Percentiles rank a stretch among this genome's conserved stretches.
These are phyloP conservation scores for Volucella inflata DNA, from an alignment of 2,888 invertebrate species.

Conservation along the genomic window DNA sequence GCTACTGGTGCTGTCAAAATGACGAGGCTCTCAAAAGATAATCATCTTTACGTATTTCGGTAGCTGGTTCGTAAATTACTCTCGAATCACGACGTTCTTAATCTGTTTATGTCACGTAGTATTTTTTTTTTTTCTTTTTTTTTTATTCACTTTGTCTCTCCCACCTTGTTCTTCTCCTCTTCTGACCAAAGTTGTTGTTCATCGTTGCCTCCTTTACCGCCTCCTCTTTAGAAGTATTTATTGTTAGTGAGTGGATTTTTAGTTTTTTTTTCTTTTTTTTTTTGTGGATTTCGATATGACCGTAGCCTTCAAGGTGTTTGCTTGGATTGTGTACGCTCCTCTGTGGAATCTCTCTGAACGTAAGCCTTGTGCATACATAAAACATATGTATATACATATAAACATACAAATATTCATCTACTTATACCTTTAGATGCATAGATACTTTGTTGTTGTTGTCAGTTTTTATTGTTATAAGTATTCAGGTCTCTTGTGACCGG, in stretches of 20 bases:
- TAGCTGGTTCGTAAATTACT: conserved; percentile 84
- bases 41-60: conserved; percentile 82
- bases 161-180: conserved; percentile 40
- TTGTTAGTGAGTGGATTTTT: conserved; percentile 39
- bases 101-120: conserved; percentile 80
- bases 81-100: conserved; percentile 79
- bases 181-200: conserved; percentile 32
- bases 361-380: conserved; percentile 32
- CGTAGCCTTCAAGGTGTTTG: conserved; percentile 67
- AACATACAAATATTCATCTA: not conserved
- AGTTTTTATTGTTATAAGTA: conserved; percentile 57
- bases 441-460: conserved; percentile 44
- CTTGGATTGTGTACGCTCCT: conserved; percentile 54
- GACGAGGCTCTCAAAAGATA: conserved; percentile 78
- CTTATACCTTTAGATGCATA: conserved; percentile 2
- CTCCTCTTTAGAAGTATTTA: conserved; percentile 53
- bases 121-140: conserved; percentile 77
- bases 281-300: conserved; percentile 37
- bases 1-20: conserved; percentile 80
- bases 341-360: conserved; percentile 21
- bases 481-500: conserved; percentile 68
- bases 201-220: conserved; percentile 47
- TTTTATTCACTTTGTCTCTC: conserved; percentile 56
- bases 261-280: conserved; percentile 15
- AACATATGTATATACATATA: not conserved